These are phyloP conservation scores for Catocala sponsa DNA, from an alignment of 2,888 invertebrate species.

Conservation along the genomic window DNA sequence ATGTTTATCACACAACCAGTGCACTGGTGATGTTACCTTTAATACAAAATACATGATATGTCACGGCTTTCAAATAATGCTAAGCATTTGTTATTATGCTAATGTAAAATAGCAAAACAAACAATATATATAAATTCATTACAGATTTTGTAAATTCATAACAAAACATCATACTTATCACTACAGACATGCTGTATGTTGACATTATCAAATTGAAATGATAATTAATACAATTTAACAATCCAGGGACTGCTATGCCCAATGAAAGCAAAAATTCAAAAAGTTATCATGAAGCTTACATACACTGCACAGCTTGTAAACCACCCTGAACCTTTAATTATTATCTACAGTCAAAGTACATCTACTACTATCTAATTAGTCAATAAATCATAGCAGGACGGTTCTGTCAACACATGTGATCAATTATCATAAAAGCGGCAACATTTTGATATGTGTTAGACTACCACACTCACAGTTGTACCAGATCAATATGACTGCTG, in stretches of 20 bases:
- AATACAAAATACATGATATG: slow-evolving; percentile 14
- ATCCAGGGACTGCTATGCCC: neutral
- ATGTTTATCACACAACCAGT: slow-evolving; percentile 23
- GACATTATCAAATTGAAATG: neutral
- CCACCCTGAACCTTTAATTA: slow-evolving; percentile 52
- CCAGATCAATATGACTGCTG: slow-evolving; percentile 29
- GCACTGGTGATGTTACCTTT: slow-evolving; percentile 1
- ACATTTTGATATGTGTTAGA: slow-evolving; percentile 73
- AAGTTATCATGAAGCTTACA: slow-evolving; percentile 11
- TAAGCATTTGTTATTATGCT: slow-evolving; percentile 9
- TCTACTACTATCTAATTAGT: slow-evolving; percentile 56
- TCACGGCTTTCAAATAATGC: slow-evolving; percentile 9
- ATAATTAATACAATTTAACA: no score
- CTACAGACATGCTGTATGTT: neutral
- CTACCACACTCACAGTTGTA: slow-evolving; percentile 56
- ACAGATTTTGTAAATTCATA: no score
- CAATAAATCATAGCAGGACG: slow-evolving; percentile 77
- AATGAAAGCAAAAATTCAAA: slow-evolving; percentile 1
- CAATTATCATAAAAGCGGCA: slow-evolving; percentile 62
- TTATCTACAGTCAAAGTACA: slow-evolving; percentile 51
- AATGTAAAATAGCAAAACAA: neutral
- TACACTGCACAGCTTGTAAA: slow-evolving; percentile 38
- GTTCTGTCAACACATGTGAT: slow-evolving; percentile 69
- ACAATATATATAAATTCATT: no score
- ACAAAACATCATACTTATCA: slow-evolving; percentile 2